Conservation (phyloP, 92 coral and sea anemone genomes). For the Heteractis magnifica region DNA sequence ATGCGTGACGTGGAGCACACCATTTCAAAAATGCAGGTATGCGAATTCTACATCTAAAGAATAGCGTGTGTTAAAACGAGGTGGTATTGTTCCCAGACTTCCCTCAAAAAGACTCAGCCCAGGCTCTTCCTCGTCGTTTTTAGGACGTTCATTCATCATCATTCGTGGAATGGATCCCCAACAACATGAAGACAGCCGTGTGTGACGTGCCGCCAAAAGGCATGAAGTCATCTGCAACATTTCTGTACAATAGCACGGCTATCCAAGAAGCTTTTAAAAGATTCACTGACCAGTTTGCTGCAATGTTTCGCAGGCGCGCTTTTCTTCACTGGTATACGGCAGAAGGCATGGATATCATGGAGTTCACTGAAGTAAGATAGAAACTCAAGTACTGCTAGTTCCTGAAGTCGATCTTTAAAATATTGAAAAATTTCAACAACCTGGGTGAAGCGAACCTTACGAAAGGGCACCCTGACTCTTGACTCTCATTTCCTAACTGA, state of each 20-base stretch:
- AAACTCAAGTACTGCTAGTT: no score
- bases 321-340: constrained; percentile 97
- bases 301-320: constrained; percentile 94
- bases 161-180: constrained; percentile 98
- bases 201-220: constrained; percentile 94
- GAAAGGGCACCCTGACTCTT: no score
- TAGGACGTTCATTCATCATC: constrained; percentile 75
- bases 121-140: not conserved
- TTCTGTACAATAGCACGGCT: constrained; percentile 94
- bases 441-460: no score
- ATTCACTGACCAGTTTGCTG: constrained; percentile 91
- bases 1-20: constrained; percentile 95
- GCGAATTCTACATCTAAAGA: not conserved
- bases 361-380: constrained; percentile 82
- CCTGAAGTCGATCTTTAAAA: no score
- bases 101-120: not conserved
- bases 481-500: no score
- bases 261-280: constrained; percentile 92
- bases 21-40: constrained; percentile 76
- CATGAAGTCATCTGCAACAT: constrained; percentile 82
- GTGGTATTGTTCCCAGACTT: no score
- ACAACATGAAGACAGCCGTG: constrained; percentile 94
- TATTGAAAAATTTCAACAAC: no score
- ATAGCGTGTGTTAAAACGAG: not conserved
- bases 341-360: constrained; percentile 98